Conservation (phyloP, 2,888 invertebrate species). For the Neelides folsomi region DNA sequence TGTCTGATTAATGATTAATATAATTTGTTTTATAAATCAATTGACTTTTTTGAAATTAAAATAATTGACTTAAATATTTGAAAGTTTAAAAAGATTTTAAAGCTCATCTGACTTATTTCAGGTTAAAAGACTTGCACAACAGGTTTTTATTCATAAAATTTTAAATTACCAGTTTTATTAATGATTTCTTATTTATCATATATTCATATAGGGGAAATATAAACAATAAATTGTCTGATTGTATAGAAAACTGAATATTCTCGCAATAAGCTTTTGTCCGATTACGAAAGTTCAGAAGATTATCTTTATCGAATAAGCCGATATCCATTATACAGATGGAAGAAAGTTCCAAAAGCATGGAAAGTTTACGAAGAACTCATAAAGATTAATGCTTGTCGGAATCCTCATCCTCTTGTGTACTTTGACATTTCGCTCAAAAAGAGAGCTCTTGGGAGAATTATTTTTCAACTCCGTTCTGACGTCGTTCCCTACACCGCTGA, state of each 20-base stretch:
- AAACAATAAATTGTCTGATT: too few species aligned
- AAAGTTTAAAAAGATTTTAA: too few species aligned
- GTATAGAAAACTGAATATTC: constrained; percentile 19
- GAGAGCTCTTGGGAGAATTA: constrained; percentile 15
- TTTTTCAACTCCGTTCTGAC: constrained; percentile 25
- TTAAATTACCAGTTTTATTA: too few species aligned
- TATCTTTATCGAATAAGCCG: constrained; percentile 17
- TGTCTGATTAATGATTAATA: too few species aligned
- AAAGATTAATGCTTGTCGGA: constrained; percentile 13
- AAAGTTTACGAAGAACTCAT: background rate
- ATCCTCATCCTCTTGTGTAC: constrained; percentile 19
- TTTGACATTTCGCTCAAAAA: constrained; percentile 20
- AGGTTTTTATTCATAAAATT: too few species aligned
- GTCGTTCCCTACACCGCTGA: constrained; percentile 27
- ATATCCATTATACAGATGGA: constrained; percentile 26
- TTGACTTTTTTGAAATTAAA: too few species aligned
- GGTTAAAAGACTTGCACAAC: too few species aligned
- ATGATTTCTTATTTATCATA: too few species aligned
- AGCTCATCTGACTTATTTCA: too few species aligned
- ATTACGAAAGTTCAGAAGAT: constrained; percentile 19
- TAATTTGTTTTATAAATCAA: too few species aligned
- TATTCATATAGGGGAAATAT: too few species aligned
- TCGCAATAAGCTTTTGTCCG: constrained; percentile 17
- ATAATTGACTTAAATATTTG: too few species aligned
- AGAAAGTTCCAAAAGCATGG: constrained; percentile 3